phyloP scores from a whole-genome alignment of 2,888 invertebrate genomes.

The Thyatira batis region DNA sequence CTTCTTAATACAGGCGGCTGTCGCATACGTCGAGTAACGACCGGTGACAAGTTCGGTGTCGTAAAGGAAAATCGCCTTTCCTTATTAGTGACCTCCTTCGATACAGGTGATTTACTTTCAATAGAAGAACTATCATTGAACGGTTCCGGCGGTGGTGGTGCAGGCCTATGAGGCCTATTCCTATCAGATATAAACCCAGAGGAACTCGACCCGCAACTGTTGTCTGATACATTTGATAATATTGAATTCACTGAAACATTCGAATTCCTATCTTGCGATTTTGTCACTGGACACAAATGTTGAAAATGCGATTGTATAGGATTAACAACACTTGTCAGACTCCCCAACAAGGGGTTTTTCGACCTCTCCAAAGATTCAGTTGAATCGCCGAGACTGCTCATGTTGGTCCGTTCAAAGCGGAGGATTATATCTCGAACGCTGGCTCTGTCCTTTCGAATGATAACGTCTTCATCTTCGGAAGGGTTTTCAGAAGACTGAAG shows the following conservation, averaged over 20 bases:
- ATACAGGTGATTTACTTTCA: conserved; percentile 54
- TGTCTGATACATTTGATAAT: conserved; percentile 73
- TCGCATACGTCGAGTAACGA: conserved; percentile 60
- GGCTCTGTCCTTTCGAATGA: conserved; percentile 61
- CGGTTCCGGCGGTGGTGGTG: conserved; percentile 73
- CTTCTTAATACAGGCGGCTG: conserved; percentile 74
- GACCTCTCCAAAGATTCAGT: conserved; percentile 65
- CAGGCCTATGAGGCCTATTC: conserved; percentile 72
- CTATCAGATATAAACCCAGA: conserved; percentile 76
- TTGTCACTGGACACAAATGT: conserved; percentile 62
- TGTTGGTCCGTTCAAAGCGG: conserved; percentile 67
- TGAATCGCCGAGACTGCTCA: conserved; percentile 53
- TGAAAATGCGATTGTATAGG: conserved; percentile 68
- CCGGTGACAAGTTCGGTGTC: conserved; percentile 66
- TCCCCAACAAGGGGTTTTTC: conserved; percentile 60
- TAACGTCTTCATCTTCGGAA: conserved; percentile 65
- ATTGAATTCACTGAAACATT: conserved; percentile 78
- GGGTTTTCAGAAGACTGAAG: conserved; percentile 56
- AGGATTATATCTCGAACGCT: conserved; percentile 74
- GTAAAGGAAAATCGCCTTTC: conserved; percentile 64
- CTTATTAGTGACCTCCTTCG: conserved; percentile 37
- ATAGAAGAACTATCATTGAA: conserved; percentile 58
- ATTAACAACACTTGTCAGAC: conserved; percentile 69
- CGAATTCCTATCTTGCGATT: conserved; percentile 71
- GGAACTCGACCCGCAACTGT: conserved; percentile 75